Conservation (phyloP, 2,888 invertebrate species). For the Alloplasta piceator region DNA sequence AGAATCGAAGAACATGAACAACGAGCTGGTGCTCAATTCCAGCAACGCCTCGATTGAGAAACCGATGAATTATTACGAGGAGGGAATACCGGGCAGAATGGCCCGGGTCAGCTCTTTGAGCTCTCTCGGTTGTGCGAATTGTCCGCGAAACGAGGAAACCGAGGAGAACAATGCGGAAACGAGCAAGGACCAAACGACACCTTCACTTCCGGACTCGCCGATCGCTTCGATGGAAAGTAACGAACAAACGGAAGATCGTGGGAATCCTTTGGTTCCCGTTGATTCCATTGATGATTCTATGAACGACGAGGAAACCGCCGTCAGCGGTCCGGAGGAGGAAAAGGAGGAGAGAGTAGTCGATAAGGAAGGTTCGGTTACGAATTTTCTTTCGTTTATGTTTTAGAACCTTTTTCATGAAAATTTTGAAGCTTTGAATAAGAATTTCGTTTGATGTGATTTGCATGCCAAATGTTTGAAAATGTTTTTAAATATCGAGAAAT, state of each 20-base stretch:
- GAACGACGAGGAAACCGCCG: constrained; percentile 53
- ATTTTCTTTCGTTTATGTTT: neutral
- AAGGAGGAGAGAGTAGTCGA: constrained; percentile 72
- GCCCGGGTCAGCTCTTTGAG: constrained; percentile 86
- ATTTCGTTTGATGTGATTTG: neutral
- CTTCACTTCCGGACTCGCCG: constrained; percentile 48
- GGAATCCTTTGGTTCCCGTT: constrained; percentile 5
- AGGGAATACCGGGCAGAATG: constrained; percentile 93
- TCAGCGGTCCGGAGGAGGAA: constrained; percentile 63
- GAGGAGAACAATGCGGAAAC: constrained; percentile 24
- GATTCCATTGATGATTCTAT: constrained; percentile 21
- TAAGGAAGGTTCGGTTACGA: constrained; percentile 73
- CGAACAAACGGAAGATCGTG: constrained; percentile 49
- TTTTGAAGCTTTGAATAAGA: constrained; percentile 25
- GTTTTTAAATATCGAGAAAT: no score
- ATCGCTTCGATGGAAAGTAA: constrained; percentile 25
- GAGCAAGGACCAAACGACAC: constrained; percentile 17
- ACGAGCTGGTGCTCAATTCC: constrained; percentile 85
- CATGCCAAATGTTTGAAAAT: no score
- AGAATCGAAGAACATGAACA: constrained; percentile 68
- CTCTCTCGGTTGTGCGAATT: constrained; percentile 81
- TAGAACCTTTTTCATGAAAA: constrained; percentile 14
- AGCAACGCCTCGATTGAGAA: constrained; percentile 90
- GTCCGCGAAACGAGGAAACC: constrained; percentile 68
- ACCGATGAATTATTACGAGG: constrained; percentile 93